Base-by-base conservation (phyloP, 2,888 invertebrate species). In the Callosobruchus maculatus region DNA sequence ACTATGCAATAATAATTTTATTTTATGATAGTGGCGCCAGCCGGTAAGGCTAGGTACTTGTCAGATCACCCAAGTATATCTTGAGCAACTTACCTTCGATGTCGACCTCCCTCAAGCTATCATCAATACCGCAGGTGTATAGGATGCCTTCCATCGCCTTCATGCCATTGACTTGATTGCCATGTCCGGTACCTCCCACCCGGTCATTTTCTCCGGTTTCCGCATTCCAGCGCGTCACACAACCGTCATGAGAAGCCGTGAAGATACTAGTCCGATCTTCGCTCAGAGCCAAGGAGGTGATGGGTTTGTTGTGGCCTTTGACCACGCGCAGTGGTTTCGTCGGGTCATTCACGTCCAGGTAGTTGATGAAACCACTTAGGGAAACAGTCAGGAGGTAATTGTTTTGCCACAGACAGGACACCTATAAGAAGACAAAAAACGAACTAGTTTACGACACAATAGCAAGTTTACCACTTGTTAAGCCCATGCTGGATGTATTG, bases 281-380 rank as follows among this genome's bases (percentile, higher is more conserved):
- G 80, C 92, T 92, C 69, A 96, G 86, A 0, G 94, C 91, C 82
- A 99, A 88, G 49, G 97, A 94, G 0, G 98, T 98, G 79, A 99
- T 97, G 0, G 99, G 97, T 86, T 98, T 99, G 88, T 98, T 98
- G 88, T 99, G 99, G 0, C 99, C 99, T 91, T 97, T 97, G 75
- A 98, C 88, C 73, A 97, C 88, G 73, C 93, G 92, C 70, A 92
- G 85, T 0, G 97, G 97, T 83, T 92, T 93, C 71, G 91, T 88
- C 0, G 98, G 95, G 88, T 95, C 93, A 79, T 95, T 93, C 7
- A 94, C 90, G 86, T 99, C 97, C 81, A 99, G 88, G 87, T 97
- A 99, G 88, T 94, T 97, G 84, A 99, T 95, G 83, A 96, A 96
- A 0, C 99, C 99, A 79, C 96, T 95, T n/a, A 99, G 89, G 0